These are phyloP conservation scores for Nycticryphes semicollaris DNA, from an alignment of 2,113 vertebrate genomes.

Conservation along the genomic window DNA sequence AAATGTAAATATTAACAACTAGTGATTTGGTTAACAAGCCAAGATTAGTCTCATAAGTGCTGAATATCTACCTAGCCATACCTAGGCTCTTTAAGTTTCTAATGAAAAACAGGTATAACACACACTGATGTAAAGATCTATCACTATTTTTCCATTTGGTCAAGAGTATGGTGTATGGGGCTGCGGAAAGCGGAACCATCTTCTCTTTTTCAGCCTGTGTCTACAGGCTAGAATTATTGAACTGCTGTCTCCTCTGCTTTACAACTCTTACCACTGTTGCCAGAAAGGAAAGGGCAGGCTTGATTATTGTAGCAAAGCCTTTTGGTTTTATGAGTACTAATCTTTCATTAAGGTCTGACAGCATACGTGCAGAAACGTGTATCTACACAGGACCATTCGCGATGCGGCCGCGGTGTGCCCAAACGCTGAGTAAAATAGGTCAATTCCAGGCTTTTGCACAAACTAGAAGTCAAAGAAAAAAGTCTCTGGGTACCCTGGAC, in stretches of 20 bases:
- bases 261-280: neutral
- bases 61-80: neutral
- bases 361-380: neutral
- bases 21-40: neutral
- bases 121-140: neutral
- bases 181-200: neutral
- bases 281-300: neutral
- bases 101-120: neutral
- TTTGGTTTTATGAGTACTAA: neutral
- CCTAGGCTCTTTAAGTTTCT: neutral
- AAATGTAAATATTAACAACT: neutral
- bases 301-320: neutral
- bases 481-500: neutral
- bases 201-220: neutral
- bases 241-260: slow-evolving; percentile 6
- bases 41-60: neutral
- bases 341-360: neutral
- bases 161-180: neutral
- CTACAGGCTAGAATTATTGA: neutral
- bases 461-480: neutral
- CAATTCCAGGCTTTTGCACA: neutral
- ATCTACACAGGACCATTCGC: neutral
- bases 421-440: neutral
- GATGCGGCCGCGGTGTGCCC: neutral
- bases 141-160: neutral